Evolutionary conservation across 2,888 invertebrate genomes (phyloP).

Genomic region (Girardia tigrina): DNA sequence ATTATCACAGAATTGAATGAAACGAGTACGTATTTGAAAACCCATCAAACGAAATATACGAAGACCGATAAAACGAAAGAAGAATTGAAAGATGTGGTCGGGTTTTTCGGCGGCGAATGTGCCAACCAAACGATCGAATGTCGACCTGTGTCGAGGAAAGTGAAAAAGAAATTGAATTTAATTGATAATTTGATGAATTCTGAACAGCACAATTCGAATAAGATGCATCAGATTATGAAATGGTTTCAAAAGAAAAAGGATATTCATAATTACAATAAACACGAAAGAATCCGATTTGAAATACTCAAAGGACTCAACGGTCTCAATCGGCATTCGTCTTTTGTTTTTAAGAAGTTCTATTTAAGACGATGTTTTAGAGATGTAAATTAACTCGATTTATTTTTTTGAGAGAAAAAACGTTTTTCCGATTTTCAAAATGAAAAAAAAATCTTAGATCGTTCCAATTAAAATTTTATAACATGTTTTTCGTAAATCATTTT

Average conservation of each 20-base stretch:
- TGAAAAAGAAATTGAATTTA: constrained; percentile 11
- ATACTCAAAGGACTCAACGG: background rate
- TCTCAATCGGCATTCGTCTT: background rate
- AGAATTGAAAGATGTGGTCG: background rate
- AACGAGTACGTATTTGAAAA: background rate
- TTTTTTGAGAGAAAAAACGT: no score
- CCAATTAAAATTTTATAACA: no score
- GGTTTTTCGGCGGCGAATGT: background rate
- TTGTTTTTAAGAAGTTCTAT: background rate
- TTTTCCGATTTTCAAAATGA: no score
- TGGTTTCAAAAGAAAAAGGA: constrained; percentile 6
- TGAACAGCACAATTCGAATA: background rate
- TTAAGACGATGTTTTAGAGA: constrained; percentile 11
- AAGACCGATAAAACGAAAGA: background rate
- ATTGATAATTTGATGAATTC: background rate
- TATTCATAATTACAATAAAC: background rate
- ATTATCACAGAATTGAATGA: background rate
- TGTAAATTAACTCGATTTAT: no score
- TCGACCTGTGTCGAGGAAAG: background rate
- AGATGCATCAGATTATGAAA: background rate
- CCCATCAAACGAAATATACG: no score
- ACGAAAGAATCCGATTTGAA: background rate
- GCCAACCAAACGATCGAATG: background rate
- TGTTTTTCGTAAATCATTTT: no score
- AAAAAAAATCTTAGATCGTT: no score